phyloP scores from a whole-genome alignment of 2,888 invertebrate genomes.

The Rhimphoctona megacephalus region DNA sequence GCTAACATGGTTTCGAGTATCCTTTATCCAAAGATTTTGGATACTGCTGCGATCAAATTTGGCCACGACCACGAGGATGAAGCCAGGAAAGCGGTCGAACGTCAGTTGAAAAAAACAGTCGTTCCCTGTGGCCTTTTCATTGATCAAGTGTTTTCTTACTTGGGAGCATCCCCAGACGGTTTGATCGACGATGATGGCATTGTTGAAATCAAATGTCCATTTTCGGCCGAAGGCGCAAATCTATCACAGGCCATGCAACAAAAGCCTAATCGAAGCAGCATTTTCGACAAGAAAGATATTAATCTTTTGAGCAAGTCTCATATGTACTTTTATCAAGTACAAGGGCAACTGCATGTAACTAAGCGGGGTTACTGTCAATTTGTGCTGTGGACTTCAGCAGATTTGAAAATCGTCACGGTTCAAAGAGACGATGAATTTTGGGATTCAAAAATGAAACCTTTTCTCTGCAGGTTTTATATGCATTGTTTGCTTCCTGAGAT shows the following conservation, averaged over 20 bases:
- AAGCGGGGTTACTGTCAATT: constrained; percentile 63
- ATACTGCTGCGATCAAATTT: constrained; percentile 59
- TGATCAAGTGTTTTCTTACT: constrained; percentile 67
- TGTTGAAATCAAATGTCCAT: no score
- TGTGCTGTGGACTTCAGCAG: constrained; percentile 63
- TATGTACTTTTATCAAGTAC: constrained; percentile 69
- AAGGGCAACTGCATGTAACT: constrained; percentile 71
- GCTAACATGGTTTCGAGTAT: constrained; percentile 52
- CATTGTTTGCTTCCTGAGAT: constrained; percentile 73
- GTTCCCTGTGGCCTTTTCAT: constrained; percentile 73
- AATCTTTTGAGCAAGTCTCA: background rate
- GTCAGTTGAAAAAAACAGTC: constrained; percentile 55
- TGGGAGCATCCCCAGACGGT: constrained; percentile 73
- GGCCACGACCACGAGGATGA: constrained; percentile 64
- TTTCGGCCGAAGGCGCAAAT: constrained; percentile 51
- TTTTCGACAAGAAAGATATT: background rate
- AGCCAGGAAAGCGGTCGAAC: constrained; percentile 61
- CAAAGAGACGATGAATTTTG: constrained; percentile 70
- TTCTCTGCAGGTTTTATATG: constrained; percentile 67
- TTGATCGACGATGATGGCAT: no score
- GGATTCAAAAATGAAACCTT: constrained; percentile 58
- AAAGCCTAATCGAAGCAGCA: background rate
- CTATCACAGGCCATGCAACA: background rate
- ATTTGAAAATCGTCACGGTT: constrained; percentile 58
- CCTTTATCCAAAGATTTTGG: constrained; percentile 57